Percentiles rank a stretch among this genome's conserved stretches.
Evolutionary conservation across 2,797 vertebrate genomes (phyloP).

Genomic region (Typhlichthys eigenmanni): DNA sequence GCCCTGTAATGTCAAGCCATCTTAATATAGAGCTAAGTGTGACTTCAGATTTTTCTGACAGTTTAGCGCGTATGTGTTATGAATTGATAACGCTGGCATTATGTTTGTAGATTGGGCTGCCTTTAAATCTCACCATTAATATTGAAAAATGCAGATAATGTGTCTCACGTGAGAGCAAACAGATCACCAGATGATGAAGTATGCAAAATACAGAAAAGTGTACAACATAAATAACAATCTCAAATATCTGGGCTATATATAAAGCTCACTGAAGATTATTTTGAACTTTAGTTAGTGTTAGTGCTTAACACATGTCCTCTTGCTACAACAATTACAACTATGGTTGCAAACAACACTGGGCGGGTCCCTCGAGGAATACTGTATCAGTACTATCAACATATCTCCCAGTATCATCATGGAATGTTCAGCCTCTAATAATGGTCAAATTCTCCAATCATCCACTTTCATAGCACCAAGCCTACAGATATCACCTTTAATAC

Average conservation of each 20-base stretch:
- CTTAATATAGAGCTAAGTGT: conserved; percentile 77
- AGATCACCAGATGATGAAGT: conserved; percentile 24
- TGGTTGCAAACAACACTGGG: no score
- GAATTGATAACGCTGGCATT: conserved; percentile 74
- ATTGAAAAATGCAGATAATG: conserved; percentile 70
- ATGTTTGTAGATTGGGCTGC: conserved; percentile 70
- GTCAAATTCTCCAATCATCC: no score
- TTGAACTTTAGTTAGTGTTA: no score
- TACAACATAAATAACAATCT: not conserved
- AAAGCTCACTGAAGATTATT: no score
- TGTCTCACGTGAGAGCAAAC: conserved; percentile 48
- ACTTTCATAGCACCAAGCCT: no score
- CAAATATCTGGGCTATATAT: not conserved
- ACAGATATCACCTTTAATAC: no score
- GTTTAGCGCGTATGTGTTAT: conserved; percentile 72
- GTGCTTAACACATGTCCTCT: no score
- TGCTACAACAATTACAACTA: no score
- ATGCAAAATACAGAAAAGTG: not conserved
- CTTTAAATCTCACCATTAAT: conserved; percentile 70
- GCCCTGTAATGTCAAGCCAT: conserved; percentile 78
- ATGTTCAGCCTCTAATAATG: no score
- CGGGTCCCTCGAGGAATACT: no score
- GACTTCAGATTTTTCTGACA: conserved; percentile 79
- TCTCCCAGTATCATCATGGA: no score
- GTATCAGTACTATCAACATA: no score